These are phyloP conservation scores for Aporrectodea caliginosa DNA, from an alignment of 1,140 invertebrate genomes.

Conservation along the genomic window DNA sequence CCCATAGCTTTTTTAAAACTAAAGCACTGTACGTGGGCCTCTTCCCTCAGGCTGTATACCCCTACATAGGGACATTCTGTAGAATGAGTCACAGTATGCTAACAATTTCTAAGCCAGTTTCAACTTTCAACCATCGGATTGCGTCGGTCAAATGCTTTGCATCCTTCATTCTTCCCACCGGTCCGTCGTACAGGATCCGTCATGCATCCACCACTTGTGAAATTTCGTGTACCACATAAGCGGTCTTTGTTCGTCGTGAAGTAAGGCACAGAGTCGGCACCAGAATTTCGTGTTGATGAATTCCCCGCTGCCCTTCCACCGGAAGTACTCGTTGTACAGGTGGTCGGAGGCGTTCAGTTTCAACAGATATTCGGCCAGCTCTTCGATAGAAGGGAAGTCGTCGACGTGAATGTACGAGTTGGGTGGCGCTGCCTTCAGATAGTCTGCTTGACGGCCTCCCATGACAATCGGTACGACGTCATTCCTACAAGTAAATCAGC, in stretches of 20 bases:
- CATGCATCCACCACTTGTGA: slow-evolving; percentile 9
- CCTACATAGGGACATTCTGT: not conserved
- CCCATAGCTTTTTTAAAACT: no score
- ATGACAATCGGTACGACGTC: slow-evolving; percentile 89
- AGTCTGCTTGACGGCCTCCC: slow-evolving; percentile 83
- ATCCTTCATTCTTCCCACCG: not conserved
- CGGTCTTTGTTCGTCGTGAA: slow-evolving; percentile 38
- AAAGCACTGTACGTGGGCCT: no score
- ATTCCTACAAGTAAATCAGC: slow-evolving; percentile 61
- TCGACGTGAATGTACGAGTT: slow-evolving; percentile 53
- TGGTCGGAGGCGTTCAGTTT: slow-evolving; percentile 50
- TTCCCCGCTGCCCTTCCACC: slow-evolving; percentile 50
- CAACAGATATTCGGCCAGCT: slow-evolving; percentile 51
- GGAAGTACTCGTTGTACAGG: slow-evolving; percentile 55
- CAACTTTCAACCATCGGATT: no score
- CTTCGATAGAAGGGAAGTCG: slow-evolving; percentile 38
- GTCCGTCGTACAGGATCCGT: slow-evolving; percentile 4
- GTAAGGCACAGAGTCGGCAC: slow-evolving; percentile 80
- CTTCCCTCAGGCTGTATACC: not conserved
- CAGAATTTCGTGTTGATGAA: slow-evolving; percentile 67
- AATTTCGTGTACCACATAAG: slow-evolving; percentile 18
- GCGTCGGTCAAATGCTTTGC: not conserved
- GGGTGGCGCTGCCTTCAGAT: slow-evolving; percentile 74
- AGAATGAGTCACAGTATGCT: not conserved
- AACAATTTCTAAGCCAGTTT: not conserved